phyloP scores from a whole-genome alignment of 2,888 invertebrate genomes.

The Deilephila porcellus region DNA sequence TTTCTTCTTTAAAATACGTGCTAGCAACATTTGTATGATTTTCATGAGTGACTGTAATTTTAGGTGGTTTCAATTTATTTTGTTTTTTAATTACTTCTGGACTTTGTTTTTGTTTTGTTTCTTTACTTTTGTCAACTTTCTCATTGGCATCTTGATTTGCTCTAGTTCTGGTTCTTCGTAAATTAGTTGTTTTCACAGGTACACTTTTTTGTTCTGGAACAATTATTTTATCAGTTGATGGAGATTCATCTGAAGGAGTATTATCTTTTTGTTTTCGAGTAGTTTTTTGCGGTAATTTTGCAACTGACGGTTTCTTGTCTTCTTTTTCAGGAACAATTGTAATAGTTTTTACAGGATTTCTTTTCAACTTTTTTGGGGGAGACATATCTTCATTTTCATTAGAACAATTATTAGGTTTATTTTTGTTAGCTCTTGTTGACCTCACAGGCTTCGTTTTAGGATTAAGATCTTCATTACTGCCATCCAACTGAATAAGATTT shows the following conservation, averaged over 20 bases:
- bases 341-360: slow-evolving; percentile 15
- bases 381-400: slow-evolving; percentile 57
- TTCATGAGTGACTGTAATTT: slow-evolving; percentile 58
- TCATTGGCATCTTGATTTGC: slow-evolving; percentile 20
- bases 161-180: slow-evolving; percentile 40
- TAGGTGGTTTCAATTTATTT: slow-evolving; percentile 47
- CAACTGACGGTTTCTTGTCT: background rate
- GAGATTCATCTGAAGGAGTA: background rate
- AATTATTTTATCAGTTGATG: background rate
- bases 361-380: slow-evolving; percentile 68
- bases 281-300: slow-evolving; percentile 34
- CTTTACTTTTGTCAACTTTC: slow-evolving; percentile 29
- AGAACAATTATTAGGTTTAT: slow-evolving; percentile 40
- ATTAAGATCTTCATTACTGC: slow-evolving; percentile 60
- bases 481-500: slow-evolving; percentile 69
- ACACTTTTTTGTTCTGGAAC: slow-evolving; percentile 21
- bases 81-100: slow-evolving; percentile 8
- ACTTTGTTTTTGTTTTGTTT: slow-evolving; percentile 11
- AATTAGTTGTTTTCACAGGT: slow-evolving; percentile 27
- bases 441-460: slow-evolving; percentile 55
- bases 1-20: slow-evolving; percentile 60
- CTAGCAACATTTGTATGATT: slow-evolving; percentile 56
- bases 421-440: slow-evolving; percentile 49
- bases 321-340: background rate
- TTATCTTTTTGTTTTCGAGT: slow-evolving; percentile 4